phyloP scores from a whole-genome alignment of 23 tunicate genomes.

The Styela clava region DNA sequence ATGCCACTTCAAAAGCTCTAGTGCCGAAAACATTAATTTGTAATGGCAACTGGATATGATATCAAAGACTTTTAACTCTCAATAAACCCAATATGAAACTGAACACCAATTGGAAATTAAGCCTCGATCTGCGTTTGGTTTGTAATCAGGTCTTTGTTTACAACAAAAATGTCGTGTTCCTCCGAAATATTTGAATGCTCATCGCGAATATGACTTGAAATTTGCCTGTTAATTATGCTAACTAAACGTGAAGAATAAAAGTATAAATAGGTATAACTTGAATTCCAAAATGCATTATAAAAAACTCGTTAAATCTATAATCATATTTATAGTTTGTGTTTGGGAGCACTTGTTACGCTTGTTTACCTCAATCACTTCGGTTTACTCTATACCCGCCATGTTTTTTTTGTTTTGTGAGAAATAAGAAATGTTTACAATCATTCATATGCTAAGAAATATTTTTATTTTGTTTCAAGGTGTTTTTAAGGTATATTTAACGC shows the following conservation, averaged over 20 bases:
- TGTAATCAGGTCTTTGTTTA: background rate
- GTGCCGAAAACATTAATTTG: background rate
- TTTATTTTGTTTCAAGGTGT: background rate
- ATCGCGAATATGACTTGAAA: background rate
- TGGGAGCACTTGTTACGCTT: no score
- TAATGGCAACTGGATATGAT: background rate
- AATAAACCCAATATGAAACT: background rate
- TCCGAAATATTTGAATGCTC: background rate
- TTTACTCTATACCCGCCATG: background rate
- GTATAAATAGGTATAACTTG: no score
- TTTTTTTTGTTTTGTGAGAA: background rate
- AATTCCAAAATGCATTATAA: background rate
- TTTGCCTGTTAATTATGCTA: no score
- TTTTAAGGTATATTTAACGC: no score
- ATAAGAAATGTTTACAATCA: background rate
- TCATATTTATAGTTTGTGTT: background rate
- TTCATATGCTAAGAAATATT: background rate
- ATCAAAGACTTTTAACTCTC: background rate
- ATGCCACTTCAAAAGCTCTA: background rate
- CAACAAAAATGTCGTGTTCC: background rate
- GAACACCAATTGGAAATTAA: background rate
- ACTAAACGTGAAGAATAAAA: no score
- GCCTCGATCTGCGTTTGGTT: background rate
- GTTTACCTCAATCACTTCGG: no score
- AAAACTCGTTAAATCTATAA: background rate